Evolutionary conservation across 2,113 vertebrate species (phyloP).

Genomic region (Collichthys lucidus): DNA sequence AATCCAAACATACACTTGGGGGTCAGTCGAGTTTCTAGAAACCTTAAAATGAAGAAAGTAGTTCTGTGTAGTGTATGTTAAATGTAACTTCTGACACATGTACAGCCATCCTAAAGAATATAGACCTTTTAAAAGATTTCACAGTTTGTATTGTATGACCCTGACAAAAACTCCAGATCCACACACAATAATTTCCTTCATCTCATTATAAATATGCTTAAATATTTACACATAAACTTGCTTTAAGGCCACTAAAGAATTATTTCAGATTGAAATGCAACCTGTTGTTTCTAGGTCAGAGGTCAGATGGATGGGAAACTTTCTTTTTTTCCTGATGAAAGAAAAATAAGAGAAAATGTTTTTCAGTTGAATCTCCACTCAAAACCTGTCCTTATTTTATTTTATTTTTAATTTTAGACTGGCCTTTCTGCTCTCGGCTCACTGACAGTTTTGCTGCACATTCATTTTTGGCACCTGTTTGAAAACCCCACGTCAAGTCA

Average conservation of each 20-base stretch:
- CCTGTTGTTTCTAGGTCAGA: neutral
- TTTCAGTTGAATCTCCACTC: neutral
- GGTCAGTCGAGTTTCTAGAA: neutral
- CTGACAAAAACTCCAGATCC: neutral
- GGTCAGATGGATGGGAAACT: neutral
- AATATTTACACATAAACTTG: too few relatives aligned
- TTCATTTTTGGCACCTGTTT: constrained; percentile 41
- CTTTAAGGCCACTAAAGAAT: neutral
- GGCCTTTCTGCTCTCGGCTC: neutral
- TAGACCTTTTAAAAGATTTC: neutral
- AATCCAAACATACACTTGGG: neutral
- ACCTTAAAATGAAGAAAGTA: neutral
- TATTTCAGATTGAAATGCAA: neutral
- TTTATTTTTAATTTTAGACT: neutral
- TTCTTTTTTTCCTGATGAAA: neutral
- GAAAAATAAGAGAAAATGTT: neutral
- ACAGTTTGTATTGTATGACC: neutral
- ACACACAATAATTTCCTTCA: neutral
- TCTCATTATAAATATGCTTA: neutral
- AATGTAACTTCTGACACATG: neutral
- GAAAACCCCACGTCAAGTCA: neutral
- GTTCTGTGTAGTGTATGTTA: neutral
- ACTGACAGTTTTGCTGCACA: constrained; percentile 13
- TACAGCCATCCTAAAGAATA: neutral
- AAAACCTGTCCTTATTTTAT: neutral